Base-by-base conservation (phyloP, 1,140 invertebrate genomes). In the Cydia fagiglandana region DNA sequence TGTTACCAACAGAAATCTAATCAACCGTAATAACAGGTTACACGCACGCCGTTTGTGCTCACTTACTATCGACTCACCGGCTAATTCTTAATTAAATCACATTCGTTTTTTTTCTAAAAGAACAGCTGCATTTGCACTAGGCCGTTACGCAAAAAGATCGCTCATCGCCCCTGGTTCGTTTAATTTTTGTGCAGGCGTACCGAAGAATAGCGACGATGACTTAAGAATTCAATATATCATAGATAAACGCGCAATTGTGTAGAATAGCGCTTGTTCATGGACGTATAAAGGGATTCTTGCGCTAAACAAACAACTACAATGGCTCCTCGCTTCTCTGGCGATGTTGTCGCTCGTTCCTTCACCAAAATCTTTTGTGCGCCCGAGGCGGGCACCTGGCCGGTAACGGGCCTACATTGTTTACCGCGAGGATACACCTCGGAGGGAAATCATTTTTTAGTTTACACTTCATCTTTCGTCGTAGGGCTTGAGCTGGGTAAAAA, bases 1-100 rank as follows among this genome's bases (percentile, higher is more conserved):
- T 88, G 88, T 91, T 89, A 90, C 91, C 86, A 91, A 92, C 91
- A 91, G 89, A 91, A 91, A 92, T 91, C 90, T 91, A 92, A 92
- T 92, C 91, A 92, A 91, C 77, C 85, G 86, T 92, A 92, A 92
- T 92, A 92, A 91, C 91, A 92, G 91, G 91, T 92, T 92, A 91
- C 85, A 86, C 83, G 86, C 78, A 85, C 88, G 83, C 86, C 85
- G 88, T 90, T 90, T 90, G 86, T 87, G 86, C 85, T 87, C 88
- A 86, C 84, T 86, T 83, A 82, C 83, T 86, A 89, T 87, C 84
- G 81, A 86, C 86, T 88, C 82, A 86, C 84, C 83, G 85, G 78
- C 83, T 88, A 88, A 91, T 90, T 84, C 88, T 92, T 91, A 91
- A 92, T 92, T 92, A 92, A 92, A 92, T 92, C 89, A 91, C 85